A percentile compares a stretch with the other conserved stretches of the same genome.
Evolutionary conservation across 2,113 vertebrate species (phyloP).

Genomic region (Perca flavescens): DNA sequence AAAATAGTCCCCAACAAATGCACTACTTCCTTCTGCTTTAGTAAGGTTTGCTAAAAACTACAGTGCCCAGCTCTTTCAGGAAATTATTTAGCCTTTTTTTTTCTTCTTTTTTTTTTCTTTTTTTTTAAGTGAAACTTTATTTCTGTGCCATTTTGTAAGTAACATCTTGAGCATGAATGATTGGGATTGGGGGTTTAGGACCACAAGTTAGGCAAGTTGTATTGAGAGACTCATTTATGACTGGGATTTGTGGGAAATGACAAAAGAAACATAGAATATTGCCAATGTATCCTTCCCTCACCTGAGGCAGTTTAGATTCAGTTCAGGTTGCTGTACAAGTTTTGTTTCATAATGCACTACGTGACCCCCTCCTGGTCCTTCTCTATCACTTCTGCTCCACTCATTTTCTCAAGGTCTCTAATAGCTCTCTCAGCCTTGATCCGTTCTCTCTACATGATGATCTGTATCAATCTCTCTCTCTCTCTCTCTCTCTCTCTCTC

Average conservation of each 20-base stretch:
- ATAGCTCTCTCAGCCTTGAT: constrained; percentile 47
- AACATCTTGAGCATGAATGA: neutral
- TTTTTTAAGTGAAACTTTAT: neutral
- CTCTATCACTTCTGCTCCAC: constrained; percentile 19
- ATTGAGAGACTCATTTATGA: neutral
- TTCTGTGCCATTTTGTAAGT: neutral
- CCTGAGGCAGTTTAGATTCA: neutral
- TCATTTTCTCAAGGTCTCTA: constrained; percentile 44
- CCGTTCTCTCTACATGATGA: constrained; percentile 17
- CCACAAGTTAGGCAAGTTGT: neutral
- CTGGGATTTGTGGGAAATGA: neutral
- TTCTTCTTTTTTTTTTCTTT: too few species aligned
- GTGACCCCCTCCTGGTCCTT: constrained; percentile 17
- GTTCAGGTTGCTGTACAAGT: neutral
- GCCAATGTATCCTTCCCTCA: neutral
- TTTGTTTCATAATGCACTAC: constrained; percentile 7
- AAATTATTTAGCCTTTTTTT: neutral
- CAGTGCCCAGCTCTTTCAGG: too few species aligned
- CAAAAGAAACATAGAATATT: neutral
- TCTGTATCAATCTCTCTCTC: constrained; percentile 45
- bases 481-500: too few species aligned
- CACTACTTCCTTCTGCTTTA: too few species aligned
- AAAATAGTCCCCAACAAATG: neutral
- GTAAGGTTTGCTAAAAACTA: too few species aligned
- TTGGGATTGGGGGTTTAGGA: neutral